Base-by-base conservation (phyloP, 2,888 invertebrate genomes). In the Cantharis flavilabris region DNA sequence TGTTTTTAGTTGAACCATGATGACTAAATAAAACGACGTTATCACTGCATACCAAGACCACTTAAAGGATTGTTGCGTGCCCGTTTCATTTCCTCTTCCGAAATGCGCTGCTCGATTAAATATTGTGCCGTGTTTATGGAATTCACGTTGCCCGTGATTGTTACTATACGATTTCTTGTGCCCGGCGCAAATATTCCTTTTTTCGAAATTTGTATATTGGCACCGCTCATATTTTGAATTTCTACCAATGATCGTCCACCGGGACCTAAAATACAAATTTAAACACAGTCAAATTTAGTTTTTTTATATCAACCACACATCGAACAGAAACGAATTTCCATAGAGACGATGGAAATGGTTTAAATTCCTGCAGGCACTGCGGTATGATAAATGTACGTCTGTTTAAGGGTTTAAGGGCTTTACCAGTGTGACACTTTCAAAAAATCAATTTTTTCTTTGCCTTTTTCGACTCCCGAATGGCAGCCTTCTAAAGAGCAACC, bases 131-230 rank as follows among this genome's bases (percentile, higher is more conserved):
- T 95, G 89, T 92, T 92, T 90, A 98, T 97, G 90, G 96, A 95
- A 89, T 93, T 93, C 86, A 94, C 93, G 86, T 94, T 93, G 89
- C 98, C 98, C 86, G 95, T 94, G 90, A 98, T 97, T 89, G 98
- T 97, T 84, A 98, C 98, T 90, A 98, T 96, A 88, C 98, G 95
- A 92, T 98, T 98, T 89, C 97, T 94, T 84, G 98, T 98, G 90
- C 98, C 98, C 83, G 98, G 98, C 86, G 97, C 96, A 92, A 97
- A 98, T 87, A 96, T 96, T 89, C 98, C 98, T 91, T 98, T 98
- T 93, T 98, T 98, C 84, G 97, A 97, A 91, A 98, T 98, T 92
- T 98, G 98, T 90, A 98, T 97, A 91, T 96, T 97, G 89, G 98
- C 97, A 89, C 98, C 97, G 88, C 97, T 97, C 90, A 95, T 93